Evolutionary conservation across 2,113 vertebrate species (phyloP).

Genomic region (Onychorhynchus coronatus): DNA sequence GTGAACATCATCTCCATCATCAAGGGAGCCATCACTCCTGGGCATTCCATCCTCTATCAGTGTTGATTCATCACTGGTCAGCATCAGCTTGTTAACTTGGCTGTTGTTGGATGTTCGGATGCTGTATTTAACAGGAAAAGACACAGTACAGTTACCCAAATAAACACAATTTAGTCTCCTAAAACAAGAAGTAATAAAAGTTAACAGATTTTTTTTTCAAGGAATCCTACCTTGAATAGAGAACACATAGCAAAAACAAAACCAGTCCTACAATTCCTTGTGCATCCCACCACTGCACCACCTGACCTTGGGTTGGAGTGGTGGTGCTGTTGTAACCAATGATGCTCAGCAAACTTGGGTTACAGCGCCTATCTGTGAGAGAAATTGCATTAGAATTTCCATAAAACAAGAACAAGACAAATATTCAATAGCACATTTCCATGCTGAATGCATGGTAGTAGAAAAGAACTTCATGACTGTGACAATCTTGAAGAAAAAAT

Average conservation of each 20-base stretch:
- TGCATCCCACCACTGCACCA: conserved; percentile 97
- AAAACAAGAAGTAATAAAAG: neutral
- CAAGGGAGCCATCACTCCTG: conserved; percentile 78
- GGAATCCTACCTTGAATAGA: conserved; percentile 90
- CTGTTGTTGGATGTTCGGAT: conserved; percentile 94
- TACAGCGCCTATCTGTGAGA: conserved; percentile 87
- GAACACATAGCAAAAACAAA: conserved; percentile 93
- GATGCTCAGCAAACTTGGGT: conserved; percentile 93
- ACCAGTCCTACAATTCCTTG: conserved; percentile 95
- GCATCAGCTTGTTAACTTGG: conserved; percentile 94
- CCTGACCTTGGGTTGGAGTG: conserved; percentile 76
- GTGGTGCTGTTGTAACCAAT: conserved; percentile 91
- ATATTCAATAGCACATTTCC: neutral
- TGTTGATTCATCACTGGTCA: conserved; percentile 93
- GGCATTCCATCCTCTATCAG: conserved; percentile 91
- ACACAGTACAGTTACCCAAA: neutral
- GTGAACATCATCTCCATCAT: conserved; percentile 76
- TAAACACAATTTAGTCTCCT: neutral
- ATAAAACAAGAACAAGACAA: neutral
- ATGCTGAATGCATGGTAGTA: neutral
- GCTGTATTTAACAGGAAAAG: conserved; percentile 61
- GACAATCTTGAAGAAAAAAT: neutral
- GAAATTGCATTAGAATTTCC: neutral
- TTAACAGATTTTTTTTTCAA: neutral
- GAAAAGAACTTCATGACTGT: neutral